Base-by-base conservation (phyloP, 2,113 vertebrate genomes). In the Elephas maximus region DNA sequence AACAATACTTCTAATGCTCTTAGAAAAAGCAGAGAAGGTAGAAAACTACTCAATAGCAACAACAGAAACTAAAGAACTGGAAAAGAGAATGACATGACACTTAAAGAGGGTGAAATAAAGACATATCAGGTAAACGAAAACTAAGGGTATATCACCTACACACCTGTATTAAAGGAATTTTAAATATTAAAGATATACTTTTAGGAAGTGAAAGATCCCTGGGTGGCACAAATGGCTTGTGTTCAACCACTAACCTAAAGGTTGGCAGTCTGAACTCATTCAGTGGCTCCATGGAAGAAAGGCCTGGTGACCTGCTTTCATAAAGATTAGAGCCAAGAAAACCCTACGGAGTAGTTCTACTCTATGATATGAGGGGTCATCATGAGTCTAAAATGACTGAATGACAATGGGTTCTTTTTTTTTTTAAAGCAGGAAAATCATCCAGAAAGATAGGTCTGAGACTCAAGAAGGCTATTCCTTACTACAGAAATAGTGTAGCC, bases 81-180 rank as follows among this genome's bases (percentile, higher is more conserved):
- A 88, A 91, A 93, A 10, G 30, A 33, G 63, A 17, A 69, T 23
- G 21, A 62, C 60, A 62, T 62, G 21, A 62, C 60, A 62, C 53
- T 95, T 45, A 69, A 79, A 65, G 8, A 67, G 6, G 24, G 8
- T 51, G 26, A 92, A 94, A 92, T 86, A 77, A 78, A 89, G 44
- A 88, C 51, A 78, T 83, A 81, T 92, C 74, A 90, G 79, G 92
- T 28, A 73, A 92, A 84, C 26, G 84, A 63, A 92, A 60, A 24
- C n/a, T 74, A 6, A 94, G 45, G 48, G 28, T 90, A 81, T 69
- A 88, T 65, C 15, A 51, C 9, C 20, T 53, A 71, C 37, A 80
- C 23, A 91, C 17, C 21, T 91, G 37, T 26, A 91, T 73, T 51
- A 60, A 65, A 96, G 37, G 51, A 79, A 87, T n/a, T 71, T 71